Base-by-base conservation (phyloP, 2,113 vertebrate species). In the Pardalotus punctatus region DNA sequence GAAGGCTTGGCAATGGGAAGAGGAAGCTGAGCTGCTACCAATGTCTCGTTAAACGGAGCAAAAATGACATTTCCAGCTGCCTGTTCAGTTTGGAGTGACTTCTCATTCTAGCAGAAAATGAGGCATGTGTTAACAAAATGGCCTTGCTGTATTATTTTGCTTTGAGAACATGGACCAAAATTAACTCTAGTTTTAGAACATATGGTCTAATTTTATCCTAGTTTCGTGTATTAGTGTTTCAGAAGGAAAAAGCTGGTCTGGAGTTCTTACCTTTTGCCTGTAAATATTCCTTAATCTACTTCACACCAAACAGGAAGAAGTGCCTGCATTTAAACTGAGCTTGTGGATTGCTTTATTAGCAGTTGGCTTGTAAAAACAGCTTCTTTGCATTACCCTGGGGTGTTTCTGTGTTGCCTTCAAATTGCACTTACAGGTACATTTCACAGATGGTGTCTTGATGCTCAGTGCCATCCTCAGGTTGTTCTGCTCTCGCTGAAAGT, bases 1-100 rank as follows among this genome's bases (percentile, higher is more conserved):
- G 88, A 90, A 73, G 38, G 79, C 79, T 95, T 93, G 90, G 88
- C 92, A 93, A 73, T 82, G 51, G 84, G 79, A 93, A 73, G 65
- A 79, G 86, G 93, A 93, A 95, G 85, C 85, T 87, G 83, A 86
- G 76, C 79, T 90, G 78, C 82, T 80, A 70, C 60, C 48, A 31
- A 12, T 66, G 71, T 61, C 87, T 96, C 1, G 0, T 86, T 93
- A 80, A 29, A 12, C 60, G 60, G 72, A 95, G 89, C 67, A 90
- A 60, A 96, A 67, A 28, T 81, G 90, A 70, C 47, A n/a, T 82
- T 93, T 95, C 76, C 86, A 90, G 88, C 85, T 94, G 85, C 29
- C 96, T 90, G 27, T 42, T 94, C 92, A 74, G 67, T 78, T 86
- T 76, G 36, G 66, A 88, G 60, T 88, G 78, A 86, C 79, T 97